Base-by-base conservation (phyloP, 2,888 invertebrate genomes). In the Drosophila peninsularis region DNA sequence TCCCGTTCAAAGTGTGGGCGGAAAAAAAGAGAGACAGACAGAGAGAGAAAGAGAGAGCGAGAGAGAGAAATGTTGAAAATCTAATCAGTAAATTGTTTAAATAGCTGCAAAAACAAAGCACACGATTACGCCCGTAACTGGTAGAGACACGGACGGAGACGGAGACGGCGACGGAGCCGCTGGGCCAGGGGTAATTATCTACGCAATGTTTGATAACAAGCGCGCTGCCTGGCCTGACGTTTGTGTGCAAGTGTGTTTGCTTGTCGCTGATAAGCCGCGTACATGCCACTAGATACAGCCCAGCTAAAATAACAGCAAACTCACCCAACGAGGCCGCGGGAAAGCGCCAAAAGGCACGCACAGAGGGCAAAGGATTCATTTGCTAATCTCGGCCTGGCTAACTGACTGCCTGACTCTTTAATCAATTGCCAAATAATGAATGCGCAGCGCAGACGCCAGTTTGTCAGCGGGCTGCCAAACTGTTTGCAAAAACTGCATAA, bases 31-130 rank as follows among this genome's bases (percentile, higher is more conserved):
- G 19, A 19, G 41, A 19, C 34, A 41, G 49, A 10, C 24, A 42
- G 30, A 19, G 60, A 9, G 14, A 19, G 17, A 19, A 13, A 34
- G 47, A 19, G 47, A 37, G 62, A 11, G 27, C 52, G 57, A 4
- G 41, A 32, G 39, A 42, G 21, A 21, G 19, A 62, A 69, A 67
- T 52, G 68, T 54, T 66, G 36, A 71, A 83, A 89, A 84, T 81
- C 87, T 87, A 88, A 84, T 89, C 89, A 84, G 73, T 61, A 77
- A 87, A 88, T 89, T 84, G 89, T 86, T 84, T 76, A 74, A 84
- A 84, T 84, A 89, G 79, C 84, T 81, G 64, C 82, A 69, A 75
- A 78, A 78, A 78, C 75, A 73, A 53, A 62, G 47, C 57, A 30
- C 36, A 52, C 68, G 80, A 78, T 69, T 78, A 79, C 61, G 30